Evolutionary conservation across 2,888 invertebrate genomes (phyloP), one percentile per base, ranked within the genome.

Genomic region (Acrocera orbiculus): DNA sequence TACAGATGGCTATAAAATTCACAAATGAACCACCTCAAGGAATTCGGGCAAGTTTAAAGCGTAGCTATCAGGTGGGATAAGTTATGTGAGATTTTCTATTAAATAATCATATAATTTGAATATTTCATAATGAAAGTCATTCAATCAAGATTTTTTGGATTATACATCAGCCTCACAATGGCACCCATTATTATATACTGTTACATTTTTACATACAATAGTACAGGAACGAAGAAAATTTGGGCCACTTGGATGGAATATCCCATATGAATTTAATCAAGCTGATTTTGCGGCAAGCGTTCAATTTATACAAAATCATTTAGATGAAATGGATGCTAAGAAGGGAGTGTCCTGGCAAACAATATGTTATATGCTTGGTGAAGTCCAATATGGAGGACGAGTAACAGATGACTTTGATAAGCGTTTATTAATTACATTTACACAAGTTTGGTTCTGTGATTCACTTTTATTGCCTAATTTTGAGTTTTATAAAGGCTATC

Each of bases 371-470:
- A 95, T 95, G 93, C 73, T 93, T 22, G 92, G 93, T 20, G 93
- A 95, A 62, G 83, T 81, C 4, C 70, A 73, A 47, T 77, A 77
- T 45, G 87, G 87, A 10, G 93, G 93, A 4, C 66, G 93, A 45
- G 93, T 95, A 0, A 95, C 95, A 0, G 95, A 95, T 51, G 93
- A 95, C 56, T 95, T 90, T 53, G 95, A 95, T 61, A 93, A 93
- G 58, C 70, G 92, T 20, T 65, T 95, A 15, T 62, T 95, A 25
- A 87, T 81, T 16, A 92, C 93, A 0, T 95, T 93, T 52, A 87
- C 90, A 0, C 79, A 85, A 49, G 83, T 85, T 2, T 95, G 93
- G 93, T 93, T 95, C 61, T 87, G 85, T 52, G 93, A 93, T 50
- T 73, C 78, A 9, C 65, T 95, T 34, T 65, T 95, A 28, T 66